Base-by-base conservation (phyloP, 1,140 invertebrate species). In the Coelopa frigida region DNA sequence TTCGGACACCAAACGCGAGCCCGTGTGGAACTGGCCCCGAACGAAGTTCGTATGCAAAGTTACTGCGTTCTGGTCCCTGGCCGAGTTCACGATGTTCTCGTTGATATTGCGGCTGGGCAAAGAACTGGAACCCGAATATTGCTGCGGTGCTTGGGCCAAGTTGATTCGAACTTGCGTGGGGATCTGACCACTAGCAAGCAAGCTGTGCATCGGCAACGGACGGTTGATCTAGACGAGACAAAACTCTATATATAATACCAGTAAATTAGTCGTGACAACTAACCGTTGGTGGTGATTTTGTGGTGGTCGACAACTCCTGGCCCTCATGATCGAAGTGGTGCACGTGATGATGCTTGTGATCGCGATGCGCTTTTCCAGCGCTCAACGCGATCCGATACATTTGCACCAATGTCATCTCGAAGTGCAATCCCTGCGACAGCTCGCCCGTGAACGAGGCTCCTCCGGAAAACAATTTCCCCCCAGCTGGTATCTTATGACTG, bases 271-370 rank as follows among this genome's bases (percentile, higher is more conserved):
- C 12, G 21, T 22, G 2, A 35, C 29, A 24, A 42, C 73, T 63
- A 40, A 70, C 60, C 8, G 75, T 71, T 5, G 74, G 72, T 10
- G 78, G 75, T 3, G 79, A 74, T 1, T 74, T 67, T 5, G 75
- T 75, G 7, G 66, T 72, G 0, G 74, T 72, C 1, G 70, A 64
- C 18, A 78, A 77, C 32, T 81, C 70, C 12, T 76, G 76, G 2
- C 82, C 82, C 49, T 87, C 81, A 54, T 87, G 84, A 53, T 81
- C 80, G 53, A 81, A 85, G 50, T 84, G 81, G 56, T 87, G 84
- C 0, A 76, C 85, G 57, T 88, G 85, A 57, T 88, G 85, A 53
- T 88, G 85, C 57, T 88, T 88, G 66, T 88, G 85, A 57, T 87
- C 84, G 42, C 79, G 82, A 60, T 88, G 86, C 0, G 85, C 85